Conservation (phyloP, 2,113 vertebrate genomes). For the Salvelinus fontinalis region DNA sequence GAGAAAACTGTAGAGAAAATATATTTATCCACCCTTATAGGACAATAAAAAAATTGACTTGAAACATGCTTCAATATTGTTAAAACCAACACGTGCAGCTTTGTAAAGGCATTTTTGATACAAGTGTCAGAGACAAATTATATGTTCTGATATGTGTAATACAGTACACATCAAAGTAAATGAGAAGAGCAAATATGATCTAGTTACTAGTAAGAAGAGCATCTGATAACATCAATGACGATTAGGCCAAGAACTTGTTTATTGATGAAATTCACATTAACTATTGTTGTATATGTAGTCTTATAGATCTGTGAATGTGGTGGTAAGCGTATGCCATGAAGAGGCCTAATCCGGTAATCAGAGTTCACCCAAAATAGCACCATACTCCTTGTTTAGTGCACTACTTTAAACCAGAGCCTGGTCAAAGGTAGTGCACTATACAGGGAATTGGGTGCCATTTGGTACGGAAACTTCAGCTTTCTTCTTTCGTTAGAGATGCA, state of each 20-base stretch:
- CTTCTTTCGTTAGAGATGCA: background rate
- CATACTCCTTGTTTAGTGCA: no score
- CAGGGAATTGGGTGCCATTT: no score
- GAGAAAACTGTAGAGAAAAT: no score
- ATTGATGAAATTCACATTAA: slow-evolving; percentile 28
- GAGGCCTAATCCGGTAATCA: slow-evolving; percentile 51
- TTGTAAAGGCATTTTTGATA: no score
- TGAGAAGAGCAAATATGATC: slow-evolving; percentile 2
- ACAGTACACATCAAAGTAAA: background rate
- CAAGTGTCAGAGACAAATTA: no score
- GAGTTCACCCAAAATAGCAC: slow-evolving; percentile 17
- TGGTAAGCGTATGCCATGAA: slow-evolving; percentile 23
- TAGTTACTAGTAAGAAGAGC: slow-evolving; percentile 25
- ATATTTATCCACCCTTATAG: no score
- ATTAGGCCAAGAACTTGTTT: background rate
- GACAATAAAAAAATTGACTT: no score
- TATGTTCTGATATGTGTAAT: background rate
- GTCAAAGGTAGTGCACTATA: no score
- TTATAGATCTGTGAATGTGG: slow-evolving; percentile 45
- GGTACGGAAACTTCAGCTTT: no score
- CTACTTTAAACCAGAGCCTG: no score
- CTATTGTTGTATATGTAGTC: slow-evolving; percentile 9
- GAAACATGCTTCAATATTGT: no score
- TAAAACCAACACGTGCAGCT: no score
- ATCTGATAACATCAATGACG: background rate